A percentile compares a stretch with the other conserved stretches of the same genome.
phyloP scores from a whole-genome alignment of 2,888 invertebrate genomes.

The Dione juno region DNA sequence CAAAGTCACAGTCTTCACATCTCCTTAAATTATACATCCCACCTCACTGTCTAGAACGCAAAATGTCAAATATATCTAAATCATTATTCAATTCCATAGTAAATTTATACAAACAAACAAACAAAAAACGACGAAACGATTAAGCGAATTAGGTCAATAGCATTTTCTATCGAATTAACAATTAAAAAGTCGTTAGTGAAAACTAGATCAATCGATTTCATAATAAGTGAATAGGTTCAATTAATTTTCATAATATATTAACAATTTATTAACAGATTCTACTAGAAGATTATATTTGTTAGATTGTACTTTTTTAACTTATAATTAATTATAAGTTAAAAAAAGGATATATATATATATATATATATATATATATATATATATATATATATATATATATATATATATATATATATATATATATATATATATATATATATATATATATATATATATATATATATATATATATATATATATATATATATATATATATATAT shows the following conservation, averaged over 20 bases:
- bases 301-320: no score
- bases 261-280: not conserved
- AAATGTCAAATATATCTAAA: not conserved
- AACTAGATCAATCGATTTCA: conserved; percentile 16
- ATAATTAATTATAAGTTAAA: no score
- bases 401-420: no score
- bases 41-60: not conserved
- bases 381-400: no score
- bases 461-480: no score
- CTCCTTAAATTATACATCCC: no score
- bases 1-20: no score
- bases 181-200: conserved; percentile 17
- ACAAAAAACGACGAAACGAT: conserved; percentile 14
- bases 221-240: not conserved
- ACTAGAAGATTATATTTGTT: not conserved
- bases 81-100: conserved; percentile 7
- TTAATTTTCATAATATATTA: not conserved
- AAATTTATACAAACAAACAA: conserved; percentile 8
- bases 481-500: no score
- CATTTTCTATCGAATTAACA: conserved; percentile 18
- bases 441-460: no score
- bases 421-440: no score
- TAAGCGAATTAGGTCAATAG: conserved; percentile 16
- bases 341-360: no score
- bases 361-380: no score